Evolutionary conservation across 2,888 invertebrate genomes (phyloP), one percentile per base, ranked within the genome.

Genomic region (Erebia aethiops): DNA sequence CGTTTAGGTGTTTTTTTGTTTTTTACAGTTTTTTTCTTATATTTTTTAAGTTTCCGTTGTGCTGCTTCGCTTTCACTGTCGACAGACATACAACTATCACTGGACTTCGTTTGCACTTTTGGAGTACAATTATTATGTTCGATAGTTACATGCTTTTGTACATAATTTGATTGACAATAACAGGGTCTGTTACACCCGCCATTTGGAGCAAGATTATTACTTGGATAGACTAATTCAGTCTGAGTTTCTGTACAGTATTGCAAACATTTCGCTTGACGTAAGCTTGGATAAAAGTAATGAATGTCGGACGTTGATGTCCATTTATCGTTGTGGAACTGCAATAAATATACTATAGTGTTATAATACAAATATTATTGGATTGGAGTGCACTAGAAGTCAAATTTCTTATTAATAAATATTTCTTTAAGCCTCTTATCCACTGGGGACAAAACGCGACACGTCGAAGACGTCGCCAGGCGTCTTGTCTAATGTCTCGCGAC

Each of bases 261-360:
- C n/a, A 70, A 49, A 41, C 18, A 78, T 11, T 70, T 52, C 26
- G 80, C 76, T 35, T 74, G 73, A 49, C 83, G 84, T 26, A 84
- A 67, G 52, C 74, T 76, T 7, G 89, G 90, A 70, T 78, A 87
- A 78, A 93, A 93, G 75, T 87, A 89, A 66, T 83, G 82, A 26
- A 93, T 82, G 73, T 93, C 93, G 21, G 91, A 87, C 7, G 93
- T 92, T 5, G 93, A 93, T 14, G 91, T 90, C 71, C 83, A 81
- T 54, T 73, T 75, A 76, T 93, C 92, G 72, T 87, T 86, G 77
- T 93, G 93, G 75, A 93, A 93, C 93, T 93, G 84, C 58, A 82
- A 74, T 56, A 54, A 60, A 57, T 21, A 56, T 21, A 46, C 5
- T 35, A 35, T 35, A 35, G 35, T 35, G 35, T 35, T 35, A 7